phyloP scores from a whole-genome alignment of 2,797 vertebrate species.

The Neomorphus geoffroyi region DNA sequence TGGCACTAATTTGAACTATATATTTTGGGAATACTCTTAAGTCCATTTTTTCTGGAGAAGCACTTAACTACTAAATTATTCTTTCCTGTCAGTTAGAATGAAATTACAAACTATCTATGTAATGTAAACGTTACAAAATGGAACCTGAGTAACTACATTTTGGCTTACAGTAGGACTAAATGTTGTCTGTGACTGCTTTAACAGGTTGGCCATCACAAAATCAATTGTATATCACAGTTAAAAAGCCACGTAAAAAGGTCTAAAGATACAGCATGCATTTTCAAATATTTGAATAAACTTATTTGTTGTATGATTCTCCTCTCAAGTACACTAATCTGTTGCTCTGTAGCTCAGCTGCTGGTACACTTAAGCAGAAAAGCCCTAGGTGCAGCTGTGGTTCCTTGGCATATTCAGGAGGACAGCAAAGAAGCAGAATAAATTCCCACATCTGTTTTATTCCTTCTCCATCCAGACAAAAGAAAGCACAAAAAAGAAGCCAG shows the following conservation, averaged over 20 bases:
- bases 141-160: background rate
- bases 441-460: background rate
- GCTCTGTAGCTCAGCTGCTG: background rate
- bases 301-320: background rate
- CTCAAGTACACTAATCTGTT: background rate
- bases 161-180: background rate
- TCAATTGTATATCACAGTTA: background rate
- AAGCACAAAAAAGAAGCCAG: background rate
- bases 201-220: background rate
- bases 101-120: background rate
- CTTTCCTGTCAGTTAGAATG: background rate
- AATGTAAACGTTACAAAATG: background rate
- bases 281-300: background rate
- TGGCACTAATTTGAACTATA: background rate
- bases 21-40: background rate
- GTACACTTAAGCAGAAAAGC: background rate
- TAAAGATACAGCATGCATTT: background rate
- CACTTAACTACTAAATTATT: background rate
- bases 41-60: background rate
- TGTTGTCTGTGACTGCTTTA: background rate
- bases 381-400: background rate
- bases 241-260: background rate
- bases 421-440: background rate
- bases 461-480: background rate
- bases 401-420: background rate